Conservation (phyloP, 1,140 invertebrate genomes). For the Medauroidea extradentata region DNA sequence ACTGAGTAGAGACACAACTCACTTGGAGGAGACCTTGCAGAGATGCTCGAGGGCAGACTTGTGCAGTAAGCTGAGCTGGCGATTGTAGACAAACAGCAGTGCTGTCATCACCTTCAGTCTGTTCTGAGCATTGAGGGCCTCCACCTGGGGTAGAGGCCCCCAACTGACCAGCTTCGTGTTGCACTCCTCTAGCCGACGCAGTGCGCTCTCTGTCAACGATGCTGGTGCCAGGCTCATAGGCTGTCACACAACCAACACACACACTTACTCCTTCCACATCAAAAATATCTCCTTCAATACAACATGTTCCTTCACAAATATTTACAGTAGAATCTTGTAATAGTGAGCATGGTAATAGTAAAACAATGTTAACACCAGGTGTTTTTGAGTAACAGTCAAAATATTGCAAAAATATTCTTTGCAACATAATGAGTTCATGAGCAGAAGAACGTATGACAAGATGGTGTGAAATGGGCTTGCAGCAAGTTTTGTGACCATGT, state of each 20-base stretch:
- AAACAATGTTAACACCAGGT: too few species aligned
- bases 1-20: too few species aligned
- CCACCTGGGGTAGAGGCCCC: constrained; percentile 81
- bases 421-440: too few species aligned
- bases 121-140: constrained; percentile 81
- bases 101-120: constrained; percentile 79
- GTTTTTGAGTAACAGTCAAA: too few species aligned
- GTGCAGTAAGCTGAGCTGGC: constrained; percentile 70
- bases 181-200: constrained; percentile 79
- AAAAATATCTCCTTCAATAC: too few species aligned
- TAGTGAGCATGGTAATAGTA: too few species aligned
- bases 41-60: constrained; percentile 74
- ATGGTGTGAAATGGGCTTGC: too few species aligned
- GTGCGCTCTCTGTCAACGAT: constrained; percentile 71
- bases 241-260: constrained; percentile 41
- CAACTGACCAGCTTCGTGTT: constrained; percentile 79
- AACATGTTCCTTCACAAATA: too few species aligned
- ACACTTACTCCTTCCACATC: constrained; percentile 15
- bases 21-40: constrained; percentile 80
- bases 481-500: too few species aligned
- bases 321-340: too few species aligned
- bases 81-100: constrained; percentile 81
- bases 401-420: too few species aligned
- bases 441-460: too few species aligned
- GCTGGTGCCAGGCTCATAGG: constrained; percentile 64